Base-by-base conservation (phyloP, 2,113 vertebrate species). In the Muscicapa adusta region DNA sequence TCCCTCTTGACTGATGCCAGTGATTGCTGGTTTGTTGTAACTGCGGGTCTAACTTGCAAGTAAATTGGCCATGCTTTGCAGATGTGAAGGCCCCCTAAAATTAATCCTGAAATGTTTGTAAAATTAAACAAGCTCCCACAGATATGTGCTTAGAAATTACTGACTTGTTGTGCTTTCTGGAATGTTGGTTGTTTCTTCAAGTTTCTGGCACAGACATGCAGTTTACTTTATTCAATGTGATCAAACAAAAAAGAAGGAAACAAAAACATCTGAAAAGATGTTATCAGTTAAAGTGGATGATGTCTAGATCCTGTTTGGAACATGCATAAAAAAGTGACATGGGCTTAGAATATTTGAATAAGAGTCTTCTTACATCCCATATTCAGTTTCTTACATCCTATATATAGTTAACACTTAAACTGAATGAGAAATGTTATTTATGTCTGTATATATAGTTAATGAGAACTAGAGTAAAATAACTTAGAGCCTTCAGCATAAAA, bases 351-450 rank as follows among this genome's bases (percentile, higher is more conserved):
- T 71, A 63, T 79, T 15, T 91, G 63, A 85, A 68, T 45, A 29
- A 2, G 42, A 67, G 6, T 82, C 18, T 73, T 38, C 53, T 60
- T 12, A 17, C 6, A 40, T 77, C 9, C 14, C 24, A n/a, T 28
- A 43, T 25, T 8, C 7, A n/a, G 17, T n/a, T 67, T 40, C 34
- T 50, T 18, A 17, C 5, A n/a, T 77, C 11, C 12, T 1, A 0
- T 67, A 25, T 51, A 17, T 12, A 56, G 43, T 53, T 83, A 68
- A 29, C 15, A 20, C 28, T 77, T 81, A 33, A 88, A 40, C 24
- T 54, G 74, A 54, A 80, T 61, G 50, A 43, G 45, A 53, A 61
- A 48, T 20, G 16, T 67, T 8, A 33, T 9, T 89, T 3, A 5
- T 76, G n/a, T 70, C 33, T 82, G 5, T 63, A 22, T 48, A 10